Conservation (phyloP, 2,797 vertebrate species). For the Gorsachius magnificus region DNA sequence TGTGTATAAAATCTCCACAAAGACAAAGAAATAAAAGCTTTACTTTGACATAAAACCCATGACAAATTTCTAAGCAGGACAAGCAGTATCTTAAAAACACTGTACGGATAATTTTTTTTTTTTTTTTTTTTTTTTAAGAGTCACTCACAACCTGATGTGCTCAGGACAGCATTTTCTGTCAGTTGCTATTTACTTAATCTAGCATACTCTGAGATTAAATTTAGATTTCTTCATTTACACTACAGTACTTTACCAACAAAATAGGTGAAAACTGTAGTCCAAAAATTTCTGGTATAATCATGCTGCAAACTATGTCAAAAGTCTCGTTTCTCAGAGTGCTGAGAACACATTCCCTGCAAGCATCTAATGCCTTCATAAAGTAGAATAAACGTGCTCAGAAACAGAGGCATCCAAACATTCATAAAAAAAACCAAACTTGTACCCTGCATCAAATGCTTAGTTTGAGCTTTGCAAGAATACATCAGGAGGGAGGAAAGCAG, state of each 20-base stretch:
- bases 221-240: not conserved
- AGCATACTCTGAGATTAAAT: not conserved
- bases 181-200: not conserved
- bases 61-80: not conserved
- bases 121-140: not conserved
- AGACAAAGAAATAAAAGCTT: not conserved
- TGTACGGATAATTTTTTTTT: not conserved
- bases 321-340: not conserved
- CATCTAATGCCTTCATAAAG: not conserved
- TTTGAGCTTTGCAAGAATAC: not conserved
- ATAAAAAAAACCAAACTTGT: not conserved
- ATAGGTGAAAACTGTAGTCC: not conserved
- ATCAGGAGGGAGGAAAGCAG: not conserved
- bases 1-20: not conserved
- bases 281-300: not conserved
- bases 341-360: not conserved
- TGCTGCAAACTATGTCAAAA: not conserved
- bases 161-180: constrained; percentile 5
- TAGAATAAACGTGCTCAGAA: not conserved
- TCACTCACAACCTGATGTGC: not conserved
- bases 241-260: not conserved
- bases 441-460: not conserved
- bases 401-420: not conserved
- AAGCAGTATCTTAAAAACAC: not conserved
- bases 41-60: not conserved